These are phyloP conservation scores for Trachurus trachurus DNA, from an alignment of 2,797 vertebrate genomes.

Conservation along the genomic window DNA sequence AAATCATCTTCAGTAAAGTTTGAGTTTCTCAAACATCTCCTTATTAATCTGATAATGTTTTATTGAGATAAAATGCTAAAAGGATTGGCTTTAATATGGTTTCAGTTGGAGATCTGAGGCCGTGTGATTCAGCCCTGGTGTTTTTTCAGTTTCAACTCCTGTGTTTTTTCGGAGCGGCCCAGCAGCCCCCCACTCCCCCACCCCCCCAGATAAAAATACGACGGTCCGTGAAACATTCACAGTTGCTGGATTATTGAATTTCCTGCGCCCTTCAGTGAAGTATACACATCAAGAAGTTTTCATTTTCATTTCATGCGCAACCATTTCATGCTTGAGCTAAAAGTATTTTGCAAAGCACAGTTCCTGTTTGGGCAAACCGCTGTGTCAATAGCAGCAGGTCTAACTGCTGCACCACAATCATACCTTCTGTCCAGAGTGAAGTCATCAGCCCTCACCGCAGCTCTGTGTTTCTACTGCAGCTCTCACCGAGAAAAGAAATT, in stretches of 20 bases:
- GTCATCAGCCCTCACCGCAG: conserved; percentile 61
- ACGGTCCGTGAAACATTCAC: conserved; percentile 29
- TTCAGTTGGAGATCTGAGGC: background rate
- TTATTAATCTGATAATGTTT: background rate
- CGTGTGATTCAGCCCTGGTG: conserved; percentile 9
- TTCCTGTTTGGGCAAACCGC: conserved; percentile 68
- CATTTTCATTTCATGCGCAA: conserved; percentile 28
- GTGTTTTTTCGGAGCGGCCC: background rate
- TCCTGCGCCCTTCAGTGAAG: conserved; percentile 51
- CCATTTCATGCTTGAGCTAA: conserved; percentile 54
- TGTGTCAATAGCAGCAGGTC: conserved; percentile 71
- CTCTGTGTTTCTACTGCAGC: conserved; percentile 50
- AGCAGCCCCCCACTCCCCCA: conserved; percentile 2
- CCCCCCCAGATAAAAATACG: conserved; percentile 14
- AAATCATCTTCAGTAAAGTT: too few species aligned
- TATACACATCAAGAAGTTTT: conserved; percentile 36
- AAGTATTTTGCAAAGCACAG: conserved; percentile 56
- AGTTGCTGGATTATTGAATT: conserved; percentile 61
- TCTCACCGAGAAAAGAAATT: conserved; percentile 38
- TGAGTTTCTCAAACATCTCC: background rate
- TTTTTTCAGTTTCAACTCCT: conserved; percentile 9
- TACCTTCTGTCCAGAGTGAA: conserved; percentile 61
- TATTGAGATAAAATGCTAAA: background rate
- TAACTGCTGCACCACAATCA: conserved; percentile 73
- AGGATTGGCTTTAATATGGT: background rate